Conservation (phyloP, 2,113 vertebrate species). For the Notarius lentiginosus region DNA sequence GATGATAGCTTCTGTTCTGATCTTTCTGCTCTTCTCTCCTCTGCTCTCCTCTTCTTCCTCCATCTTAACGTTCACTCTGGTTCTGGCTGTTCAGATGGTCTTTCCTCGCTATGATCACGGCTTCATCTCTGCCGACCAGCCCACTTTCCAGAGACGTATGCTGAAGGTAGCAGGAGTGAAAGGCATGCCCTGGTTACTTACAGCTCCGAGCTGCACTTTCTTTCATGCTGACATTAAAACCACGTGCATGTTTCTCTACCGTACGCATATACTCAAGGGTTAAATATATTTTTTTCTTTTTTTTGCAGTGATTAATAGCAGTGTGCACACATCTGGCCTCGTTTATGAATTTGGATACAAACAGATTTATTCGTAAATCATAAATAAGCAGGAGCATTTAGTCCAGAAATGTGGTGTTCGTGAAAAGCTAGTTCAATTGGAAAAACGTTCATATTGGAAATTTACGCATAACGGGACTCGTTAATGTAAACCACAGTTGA, state of each 20-base stretch:
- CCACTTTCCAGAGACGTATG: slow-evolving; percentile 78
- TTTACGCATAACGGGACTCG: neutral
- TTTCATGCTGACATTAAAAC: neutral
- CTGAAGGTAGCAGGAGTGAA: slow-evolving; percentile 83
- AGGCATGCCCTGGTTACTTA: slow-evolving; percentile 45
- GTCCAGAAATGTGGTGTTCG: neutral
- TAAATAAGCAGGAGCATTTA: neutral
- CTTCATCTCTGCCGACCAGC: slow-evolving; percentile 85
- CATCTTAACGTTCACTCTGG: slow-evolving; percentile 7
- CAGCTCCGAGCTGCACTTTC: neutral
- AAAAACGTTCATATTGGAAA: neutral
- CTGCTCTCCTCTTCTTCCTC: slow-evolving; percentile 26
- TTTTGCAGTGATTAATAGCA: neutral
- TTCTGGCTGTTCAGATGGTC: slow-evolving; percentile 78
- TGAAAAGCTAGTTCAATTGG: neutral
- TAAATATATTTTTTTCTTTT: neutral
- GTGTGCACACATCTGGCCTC: slow-evolving; percentile 2
- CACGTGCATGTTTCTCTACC: neutral
- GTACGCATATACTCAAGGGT: neutral
- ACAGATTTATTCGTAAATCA: neutral
- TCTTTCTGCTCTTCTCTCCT: slow-evolving; percentile 19
- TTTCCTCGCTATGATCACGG: slow-evolving; percentile 83
- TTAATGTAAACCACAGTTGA: neutral
- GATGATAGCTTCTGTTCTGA: neutral
- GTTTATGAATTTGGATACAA: neutral